Evolutionary conservation across 2,113 vertebrate species (phyloP), one percentile per base, ranked within the genome.

Genomic region (Hepsetus odoe): DNA sequence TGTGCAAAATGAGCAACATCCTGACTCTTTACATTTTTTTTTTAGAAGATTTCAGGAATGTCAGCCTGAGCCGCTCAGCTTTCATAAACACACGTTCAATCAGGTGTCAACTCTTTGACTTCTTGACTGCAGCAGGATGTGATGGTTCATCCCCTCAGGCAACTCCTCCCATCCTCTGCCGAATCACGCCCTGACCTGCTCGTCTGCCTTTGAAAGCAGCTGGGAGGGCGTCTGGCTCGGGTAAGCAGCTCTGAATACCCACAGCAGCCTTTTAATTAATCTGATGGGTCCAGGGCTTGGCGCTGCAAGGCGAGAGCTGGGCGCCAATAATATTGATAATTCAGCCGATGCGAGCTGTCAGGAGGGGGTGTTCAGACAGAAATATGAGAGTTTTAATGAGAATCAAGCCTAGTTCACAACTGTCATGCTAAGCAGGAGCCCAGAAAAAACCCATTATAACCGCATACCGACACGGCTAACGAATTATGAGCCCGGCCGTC

Each of bases 301-400:
- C 86, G 89, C 89, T 84, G 76, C 20, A 5, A 71, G 59, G 79
- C 85, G 49, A 77, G n/a, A 77, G 59, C 84, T n/a, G 20, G 33
- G 61, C 90, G 90, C 89, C 90, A 90, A 90, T 88, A 89, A 72
- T 88, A 90, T 89, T 86, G 90, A 90, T 91, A 90, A 91, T 90
- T 90, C 87, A 91, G 83, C 87, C 84, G 72, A 83, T 85, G 84
- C 90, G 89, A 90, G 84, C 85, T 88, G 87, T 89, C 73, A 56
- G 80, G 42, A 89, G 88, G 86, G 88, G 90, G 26, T 26, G 1
- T 87, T 32, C 71, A 78, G 33, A 51, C 30, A 20, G 30, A 77
- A 74, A 58, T 79, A 68, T 71, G 40, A 83, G 72, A 61, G 72
- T 72, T 75, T n/a, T 66, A 72, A 72, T 38, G 16, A 79, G 33